Evolutionary conservation across 2,888 invertebrate genomes (phyloP), one percentile per base, ranked within the genome.

Genomic region (Pheosia gnoma): DNA sequence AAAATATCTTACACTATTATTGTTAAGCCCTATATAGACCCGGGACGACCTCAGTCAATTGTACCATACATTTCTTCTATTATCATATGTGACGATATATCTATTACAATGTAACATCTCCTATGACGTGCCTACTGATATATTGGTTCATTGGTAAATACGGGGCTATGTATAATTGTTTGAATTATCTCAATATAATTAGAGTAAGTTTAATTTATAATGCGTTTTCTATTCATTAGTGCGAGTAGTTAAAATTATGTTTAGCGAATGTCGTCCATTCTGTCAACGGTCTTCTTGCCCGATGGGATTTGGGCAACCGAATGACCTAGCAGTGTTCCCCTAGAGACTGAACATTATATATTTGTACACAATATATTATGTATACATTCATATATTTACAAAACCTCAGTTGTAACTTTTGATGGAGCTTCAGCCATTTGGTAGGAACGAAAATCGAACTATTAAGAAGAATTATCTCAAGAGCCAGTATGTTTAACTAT

Each of bases 241-340:
- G 45, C 11, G 64, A 45, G 39, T 57, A 66, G 61, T 68, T 61
- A 68, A 25, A 25, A 63, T 64, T 75, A 68, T 63, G 60, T 69
- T 61, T 62, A 66, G 63, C 53, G 66, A 56, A 51, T 72, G 59
- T 72, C 65, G 67, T 72, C 60, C 64, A 63, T 59, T 62, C 62
- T 63, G 67, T 60, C 59, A 59, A 62, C 64, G 74, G 92, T 92
- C 91, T 89, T 89, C 90, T 83, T 90, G 88, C 87, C 90, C 89
- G 85, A 90, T 80, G 58, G n/a, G 43, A 59, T 89, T 91, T 90
- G 90, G 85, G 87, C 89, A 90, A 81, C 72, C 68, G 86, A 88
- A 87, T 79, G 91, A 88, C 90, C 81, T 71, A 70, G 68, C 63
- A 77, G 71, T 76, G 77, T 75, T 79, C 72, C 74, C 68, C 75